These are phyloP conservation scores for Diabrotica undecimpunctata DNA, from an alignment of 1,140 invertebrate genomes.

Conservation along the genomic window DNA sequence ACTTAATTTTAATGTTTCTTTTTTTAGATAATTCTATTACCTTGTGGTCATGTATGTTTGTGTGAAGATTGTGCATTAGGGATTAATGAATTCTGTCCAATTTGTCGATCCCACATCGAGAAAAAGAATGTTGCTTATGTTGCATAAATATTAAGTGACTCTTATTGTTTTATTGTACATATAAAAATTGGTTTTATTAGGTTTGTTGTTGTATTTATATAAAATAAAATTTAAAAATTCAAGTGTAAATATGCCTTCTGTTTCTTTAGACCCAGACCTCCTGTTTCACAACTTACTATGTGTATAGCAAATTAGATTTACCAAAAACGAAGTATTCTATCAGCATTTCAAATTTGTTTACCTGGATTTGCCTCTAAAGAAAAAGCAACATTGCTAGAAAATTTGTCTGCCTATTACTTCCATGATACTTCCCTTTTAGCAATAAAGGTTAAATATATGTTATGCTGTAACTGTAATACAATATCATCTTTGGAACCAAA, in stretches of 20 bases:
- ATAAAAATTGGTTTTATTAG: constrained; percentile 14
- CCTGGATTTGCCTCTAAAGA: too few species aligned
- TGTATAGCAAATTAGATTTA: too few species aligned
- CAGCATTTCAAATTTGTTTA: too few species aligned
- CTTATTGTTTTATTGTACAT: constrained; percentile 7
- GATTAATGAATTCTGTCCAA: constrained; percentile 64
- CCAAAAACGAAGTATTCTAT: too few species aligned
- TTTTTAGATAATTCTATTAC: constrained; percentile 69
- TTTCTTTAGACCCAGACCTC: background rate
- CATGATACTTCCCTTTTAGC: too few species aligned
- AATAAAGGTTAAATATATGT: too few species aligned
- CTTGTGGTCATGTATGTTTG: constrained; percentile 79
- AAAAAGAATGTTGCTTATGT: constrained; percentile 69
- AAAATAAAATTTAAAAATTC: background rate
- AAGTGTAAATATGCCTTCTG: background rate
- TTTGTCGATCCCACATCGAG: constrained; percentile 64
- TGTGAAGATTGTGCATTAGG: constrained; percentile 77
- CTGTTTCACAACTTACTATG: too few species aligned
- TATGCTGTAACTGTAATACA: too few species aligned
- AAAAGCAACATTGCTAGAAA: too few species aligned
- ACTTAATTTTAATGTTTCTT: constrained; percentile 19
- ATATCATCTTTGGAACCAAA: too few species aligned
- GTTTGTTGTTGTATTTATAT: constrained; percentile 8
- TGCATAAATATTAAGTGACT: constrained; percentile 45
- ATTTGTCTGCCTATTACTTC: too few species aligned